Conservation (phyloP, 2,113 vertebrate genomes). For the Neomonachus schauinslandi region DNA sequence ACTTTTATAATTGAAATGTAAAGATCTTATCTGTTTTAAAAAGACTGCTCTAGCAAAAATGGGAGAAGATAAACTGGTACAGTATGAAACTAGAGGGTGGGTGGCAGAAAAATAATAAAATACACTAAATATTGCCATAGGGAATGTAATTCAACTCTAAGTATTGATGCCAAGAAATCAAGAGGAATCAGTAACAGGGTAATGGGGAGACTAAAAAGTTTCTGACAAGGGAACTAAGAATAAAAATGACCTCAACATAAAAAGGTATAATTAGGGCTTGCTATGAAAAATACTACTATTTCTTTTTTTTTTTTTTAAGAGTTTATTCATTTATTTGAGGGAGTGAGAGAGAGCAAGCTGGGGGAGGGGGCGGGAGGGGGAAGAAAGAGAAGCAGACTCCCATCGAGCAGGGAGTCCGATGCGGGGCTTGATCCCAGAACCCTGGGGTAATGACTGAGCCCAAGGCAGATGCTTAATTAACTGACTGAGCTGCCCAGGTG, state of each 20-base stretch:
- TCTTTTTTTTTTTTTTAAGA: background rate
- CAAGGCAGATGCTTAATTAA: background rate
- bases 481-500: background rate
- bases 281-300: background rate
- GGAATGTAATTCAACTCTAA: conserved; percentile 6
- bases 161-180: background rate
- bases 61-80: background rate
- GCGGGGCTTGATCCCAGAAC: background rate
- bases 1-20: background rate
- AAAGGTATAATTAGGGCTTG: conserved; percentile 1
- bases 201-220: background rate
- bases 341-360: background rate
- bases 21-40: conserved; percentile 32
- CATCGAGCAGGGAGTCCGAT: background rate
- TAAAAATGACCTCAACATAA: conserved; percentile 30
- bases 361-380: background rate
- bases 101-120: background rate
- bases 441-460: background rate
- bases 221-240: background rate
- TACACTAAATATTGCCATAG: background rate
- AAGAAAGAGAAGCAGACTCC: background rate
- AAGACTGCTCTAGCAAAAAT: background rate
- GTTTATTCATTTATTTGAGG: background rate
- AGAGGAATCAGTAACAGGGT: background rate
- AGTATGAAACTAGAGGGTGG: background rate